A percentile compares a stretch with the other conserved stretches of the same genome.
Evolutionary conservation across 92 coral and sea anemone species (phyloP).

Genomic region (Montipora capitata): DNA sequence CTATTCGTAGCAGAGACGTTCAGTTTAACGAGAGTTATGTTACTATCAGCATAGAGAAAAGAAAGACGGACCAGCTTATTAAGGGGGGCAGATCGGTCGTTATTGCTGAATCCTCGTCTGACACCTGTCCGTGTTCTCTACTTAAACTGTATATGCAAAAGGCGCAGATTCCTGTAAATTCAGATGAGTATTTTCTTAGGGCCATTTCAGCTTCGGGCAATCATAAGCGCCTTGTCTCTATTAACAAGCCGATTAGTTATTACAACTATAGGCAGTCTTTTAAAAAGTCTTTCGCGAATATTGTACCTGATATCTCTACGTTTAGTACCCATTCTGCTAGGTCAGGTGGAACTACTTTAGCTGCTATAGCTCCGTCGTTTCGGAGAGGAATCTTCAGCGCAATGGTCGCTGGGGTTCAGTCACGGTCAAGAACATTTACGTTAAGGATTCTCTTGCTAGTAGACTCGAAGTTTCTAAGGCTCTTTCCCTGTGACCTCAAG

Average conservation of each 20-base stretch:
- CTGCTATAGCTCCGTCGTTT: constrained; percentile 46
- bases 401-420: constrained; percentile 51
- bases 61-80: constrained; percentile 51
- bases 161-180: constrained; percentile 23
- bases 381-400: constrained; percentile 55
- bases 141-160: constrained; percentile 26
- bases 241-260: constrained; percentile 59
- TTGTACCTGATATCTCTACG: constrained; percentile 50
- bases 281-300: constrained; percentile 43
- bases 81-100: constrained; percentile 49
- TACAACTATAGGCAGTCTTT: constrained; percentile 58
- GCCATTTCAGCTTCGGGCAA: constrained; percentile 59
- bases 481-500: neutral
- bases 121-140: constrained; percentile 35
- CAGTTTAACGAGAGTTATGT: constrained; percentile 11
- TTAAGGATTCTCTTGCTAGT: constrained; percentile 30
- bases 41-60: constrained; percentile 34
- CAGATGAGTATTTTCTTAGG: constrained; percentile 47
- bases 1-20: neutral
- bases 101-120: constrained; percentile 40
- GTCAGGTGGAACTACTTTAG: constrained; percentile 65
- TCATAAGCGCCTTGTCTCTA: constrained; percentile 37
- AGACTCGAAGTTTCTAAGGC: constrained; percentile 38
- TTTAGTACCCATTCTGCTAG: constrained; percentile 54
- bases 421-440: constrained; percentile 48